Evolutionary conservation across 1,140 invertebrate species (phyloP), one percentile per base, ranked within the genome.

Genomic region (Stratiolaelaps scimitus): DNA sequence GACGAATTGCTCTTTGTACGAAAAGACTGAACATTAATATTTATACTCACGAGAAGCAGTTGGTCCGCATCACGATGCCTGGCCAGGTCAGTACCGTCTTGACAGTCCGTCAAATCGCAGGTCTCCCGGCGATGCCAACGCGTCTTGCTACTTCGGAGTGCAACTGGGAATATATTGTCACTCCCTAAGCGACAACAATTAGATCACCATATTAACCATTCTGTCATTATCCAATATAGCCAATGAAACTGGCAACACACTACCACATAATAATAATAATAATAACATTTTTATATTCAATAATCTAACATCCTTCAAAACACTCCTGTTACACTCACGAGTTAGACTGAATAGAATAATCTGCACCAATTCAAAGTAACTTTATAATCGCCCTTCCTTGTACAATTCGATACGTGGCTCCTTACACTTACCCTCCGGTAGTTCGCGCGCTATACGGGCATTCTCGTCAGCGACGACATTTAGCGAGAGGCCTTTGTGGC

Each of bases 21-120:
- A n/a, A n/a, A n/a, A n/a, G n/a, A n/a, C n/a, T n/a, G n/a, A n/a
- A n/a, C n/a, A n/a, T n/a, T n/a, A n/a, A 6, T 19, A 48, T 4
- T 4, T 4, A 19, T 5, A 15, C 47, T 48, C 47, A 48, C 47
- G 19, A 23, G 5, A 19, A 48, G 15, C 5, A 48, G 20, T 7
- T 19, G 5, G 28, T 48, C 47, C 47, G 47, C 47, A 28, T 48
- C 47, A 15, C 47, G 47, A 48, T 48, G 15, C 47, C 15, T 48
- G 47, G 47, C 4, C 19, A 48, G 47, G 20, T 48, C 47, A 48
- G 19, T 48, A 4, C 28, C 47, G 20, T 7, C 7, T 15, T 4
- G 47, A 19, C 20, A 5, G 15, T 48, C 7, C 28, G 28, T 7
- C 19, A 48, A 28, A 48, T 48, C 47, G 7, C 19, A 48, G 15